Evolutionary conservation across 2,888 invertebrate species (phyloP).

Genomic region (Neria commutata): DNA sequence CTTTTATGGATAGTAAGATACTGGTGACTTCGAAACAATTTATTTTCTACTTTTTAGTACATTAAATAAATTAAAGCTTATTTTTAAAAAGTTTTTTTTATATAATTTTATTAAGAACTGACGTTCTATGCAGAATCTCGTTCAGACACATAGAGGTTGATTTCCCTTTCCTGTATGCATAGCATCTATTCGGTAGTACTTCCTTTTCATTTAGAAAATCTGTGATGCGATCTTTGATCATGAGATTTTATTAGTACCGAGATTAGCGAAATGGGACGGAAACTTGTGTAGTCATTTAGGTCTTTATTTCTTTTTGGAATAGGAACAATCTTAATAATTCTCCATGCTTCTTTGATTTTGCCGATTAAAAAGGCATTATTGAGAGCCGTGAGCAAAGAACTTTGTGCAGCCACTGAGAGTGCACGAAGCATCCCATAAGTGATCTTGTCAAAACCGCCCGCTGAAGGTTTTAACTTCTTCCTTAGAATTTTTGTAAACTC

Average conservation of each 20-base stretch:
- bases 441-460: too few species aligned
- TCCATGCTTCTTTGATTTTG: not conserved
- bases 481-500: too few species aligned
- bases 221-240: constrained; percentile 1
- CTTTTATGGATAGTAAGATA: too few species aligned
- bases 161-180: constrained; percentile 8
- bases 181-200: not conserved
- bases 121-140: constrained; percentile 2
- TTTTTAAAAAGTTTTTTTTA: too few species aligned
- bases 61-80: too few species aligned
- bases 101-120: not conserved
- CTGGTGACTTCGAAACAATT: too few species aligned
- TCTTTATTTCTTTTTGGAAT: not conserved
- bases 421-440: too few species aligned
- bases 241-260: constrained; percentile 15
- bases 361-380: not conserved
- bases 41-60: too few species aligned
- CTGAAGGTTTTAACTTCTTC: too few species aligned
- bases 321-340: constrained; percentile 2
- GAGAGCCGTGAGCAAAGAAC: not conserved
- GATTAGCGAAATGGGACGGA: constrained; percentile 10
- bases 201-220: not conserved
- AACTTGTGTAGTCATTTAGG: not conserved
- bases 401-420: too few species aligned
- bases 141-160: constrained; percentile 13